phyloP scores from a whole-genome alignment of 2,888 invertebrate genomes.

The Yponomeuta plumbellus region DNA sequence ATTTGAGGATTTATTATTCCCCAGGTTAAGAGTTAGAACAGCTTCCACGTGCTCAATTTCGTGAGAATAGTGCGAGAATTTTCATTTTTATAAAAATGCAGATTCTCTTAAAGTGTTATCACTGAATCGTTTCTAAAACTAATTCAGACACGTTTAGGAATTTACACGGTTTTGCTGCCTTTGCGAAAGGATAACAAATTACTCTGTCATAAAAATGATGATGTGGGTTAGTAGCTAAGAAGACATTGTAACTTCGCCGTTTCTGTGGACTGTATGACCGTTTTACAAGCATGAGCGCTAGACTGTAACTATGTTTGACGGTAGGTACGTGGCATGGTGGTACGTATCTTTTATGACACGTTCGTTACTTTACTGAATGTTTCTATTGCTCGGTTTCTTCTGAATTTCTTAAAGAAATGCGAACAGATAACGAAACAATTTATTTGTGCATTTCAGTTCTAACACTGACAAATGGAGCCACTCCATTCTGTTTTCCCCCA shows the following conservation, averaged over 20 bases:
- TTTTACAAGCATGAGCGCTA: neutral
- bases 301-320: neutral
- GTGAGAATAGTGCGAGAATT: neutral
- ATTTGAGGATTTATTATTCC: constrained; percentile 44
- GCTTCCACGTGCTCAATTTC: neutral
- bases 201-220: neutral
- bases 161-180: neutral
- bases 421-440: neutral
- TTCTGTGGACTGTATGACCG: constrained; percentile 9
- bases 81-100: neutral
- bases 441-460: neutral
- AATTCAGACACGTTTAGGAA: neutral
- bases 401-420: neutral
- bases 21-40: neutral
- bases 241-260: constrained; percentile 1
- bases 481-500: constrained; percentile 7
- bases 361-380: neutral
- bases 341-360: constrained; percentile 5
- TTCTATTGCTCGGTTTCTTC: too few species aligned
- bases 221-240: neutral
- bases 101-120: neutral
- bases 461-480: constrained; percentile 10
- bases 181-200: neutral
- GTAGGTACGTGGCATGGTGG: neutral
- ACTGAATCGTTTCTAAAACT: neutral